These are phyloP conservation scores for Euura lappo DNA, from an alignment of 1,140 invertebrate genomes.

Conservation along the genomic window DNA sequence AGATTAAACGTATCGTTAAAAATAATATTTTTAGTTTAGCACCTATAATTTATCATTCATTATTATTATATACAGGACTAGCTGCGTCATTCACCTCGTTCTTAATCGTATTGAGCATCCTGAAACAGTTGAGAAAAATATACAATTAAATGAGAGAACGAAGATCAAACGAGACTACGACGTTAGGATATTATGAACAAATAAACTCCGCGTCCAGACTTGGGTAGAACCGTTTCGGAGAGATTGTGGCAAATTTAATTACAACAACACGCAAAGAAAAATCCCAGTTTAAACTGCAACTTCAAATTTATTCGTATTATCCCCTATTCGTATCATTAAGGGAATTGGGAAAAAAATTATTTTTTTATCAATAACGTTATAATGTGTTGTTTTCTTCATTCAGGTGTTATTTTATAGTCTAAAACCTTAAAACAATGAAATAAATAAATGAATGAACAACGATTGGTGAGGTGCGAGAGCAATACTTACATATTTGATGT, in stretches of 20 bases:
- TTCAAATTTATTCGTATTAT: no score
- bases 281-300: neutral
- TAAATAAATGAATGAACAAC: neutral
- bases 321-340: neutral
- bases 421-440: slow-evolving; percentile 17
- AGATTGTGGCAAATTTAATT: neutral
- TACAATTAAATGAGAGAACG: neutral
- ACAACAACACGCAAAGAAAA: neutral
- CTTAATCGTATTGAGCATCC: slow-evolving; percentile 6
- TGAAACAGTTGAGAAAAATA: neutral
- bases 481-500: slow-evolving; percentile 74
- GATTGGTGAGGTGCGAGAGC: no score
- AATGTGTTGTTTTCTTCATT: slow-evolving; percentile 10
- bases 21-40: neutral
- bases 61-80: neutral
- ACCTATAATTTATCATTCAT: neutral
- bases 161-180: neutral
- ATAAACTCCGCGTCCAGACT: no score
- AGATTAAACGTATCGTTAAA: neutral
- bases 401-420: slow-evolving; percentile 21
- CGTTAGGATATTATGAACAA: no score
- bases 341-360: neutral
- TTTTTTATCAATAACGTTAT: no score
- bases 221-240: neutral
- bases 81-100: neutral